These are phyloP conservation scores for Sisyra nigra DNA, from an alignment of 2,888 invertebrate genomes.

Conservation along the genomic window DNA sequence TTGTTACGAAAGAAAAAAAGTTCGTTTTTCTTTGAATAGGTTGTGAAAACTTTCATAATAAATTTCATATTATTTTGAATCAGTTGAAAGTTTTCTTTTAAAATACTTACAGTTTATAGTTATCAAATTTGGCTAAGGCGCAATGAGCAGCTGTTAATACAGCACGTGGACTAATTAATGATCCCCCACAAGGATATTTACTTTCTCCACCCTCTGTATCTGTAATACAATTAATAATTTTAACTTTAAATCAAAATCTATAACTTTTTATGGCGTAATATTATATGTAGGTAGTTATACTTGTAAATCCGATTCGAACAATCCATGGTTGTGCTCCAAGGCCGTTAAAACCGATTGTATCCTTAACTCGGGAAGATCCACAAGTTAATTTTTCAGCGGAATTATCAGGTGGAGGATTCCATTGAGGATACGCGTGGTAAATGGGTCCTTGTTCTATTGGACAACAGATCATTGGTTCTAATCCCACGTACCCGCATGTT, in stretches of 20 bases:
- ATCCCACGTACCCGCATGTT: conserved; percentile 6
- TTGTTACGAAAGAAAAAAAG: no score
- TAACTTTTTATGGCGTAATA: neutral
- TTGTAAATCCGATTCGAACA: conserved; percentile 56
- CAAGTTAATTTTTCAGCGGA: neutral
- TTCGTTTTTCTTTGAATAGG: no score
- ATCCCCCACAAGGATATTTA: conserved; percentile 61
- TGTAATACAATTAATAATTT: conserved; percentile 22
- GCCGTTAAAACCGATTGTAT: conserved; percentile 31
- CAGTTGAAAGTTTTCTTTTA: no score
- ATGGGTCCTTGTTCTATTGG: neutral
- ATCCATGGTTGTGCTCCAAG: conserved; percentile 64
- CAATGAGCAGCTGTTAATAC: conserved; percentile 67
- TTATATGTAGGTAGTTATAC: conserved; percentile 30
- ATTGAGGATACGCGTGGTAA: neutral
- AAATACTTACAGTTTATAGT: conserved; percentile 54
- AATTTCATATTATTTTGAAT: no score
- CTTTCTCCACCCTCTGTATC: conserved; percentile 50
- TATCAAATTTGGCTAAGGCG: conserved; percentile 58
- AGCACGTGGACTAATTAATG: conserved; percentile 42
- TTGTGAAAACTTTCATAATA: no score
- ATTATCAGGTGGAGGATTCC: neutral
- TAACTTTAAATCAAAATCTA: neutral
- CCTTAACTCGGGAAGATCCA: neutral
- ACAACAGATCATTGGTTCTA: conserved; percentile 8